Percentiles rank a stretch among this genome's conserved stretches.
Conservation (phyloP, 2,113 vertebrate genomes). For the Engystomops pustulosus region DNA sequence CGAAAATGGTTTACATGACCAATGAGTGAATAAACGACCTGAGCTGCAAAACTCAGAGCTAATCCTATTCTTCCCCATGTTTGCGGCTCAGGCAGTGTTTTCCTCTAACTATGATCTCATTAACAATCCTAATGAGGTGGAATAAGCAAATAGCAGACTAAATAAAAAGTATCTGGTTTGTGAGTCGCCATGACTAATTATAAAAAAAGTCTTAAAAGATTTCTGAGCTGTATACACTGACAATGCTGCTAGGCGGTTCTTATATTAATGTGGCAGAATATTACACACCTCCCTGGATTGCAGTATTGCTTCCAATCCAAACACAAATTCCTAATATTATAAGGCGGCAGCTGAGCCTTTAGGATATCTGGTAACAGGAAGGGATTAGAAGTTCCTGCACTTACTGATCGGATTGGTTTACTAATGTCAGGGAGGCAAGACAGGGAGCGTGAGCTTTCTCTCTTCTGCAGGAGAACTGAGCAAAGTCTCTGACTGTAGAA, state of each 20-base stretch:
- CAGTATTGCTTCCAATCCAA: slow-evolving; percentile 53
- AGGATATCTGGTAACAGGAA: slow-evolving; percentile 52
- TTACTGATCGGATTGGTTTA: slow-evolving; percentile 15
- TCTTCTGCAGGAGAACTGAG: slow-evolving; percentile 50
- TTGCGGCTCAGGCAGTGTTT: too few relatives aligned
- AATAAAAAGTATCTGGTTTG: neutral
- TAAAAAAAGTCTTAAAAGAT: neutral
- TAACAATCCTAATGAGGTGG: neutral
- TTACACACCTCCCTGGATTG: slow-evolving; percentile 51
- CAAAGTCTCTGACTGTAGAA: slow-evolving; percentile 53
- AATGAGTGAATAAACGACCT: too few relatives aligned
- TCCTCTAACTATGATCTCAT: too few relatives aligned
- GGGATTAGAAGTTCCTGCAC: slow-evolving; percentile 50
- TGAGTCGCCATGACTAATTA: neutral
- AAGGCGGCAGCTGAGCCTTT: slow-evolving; percentile 53
- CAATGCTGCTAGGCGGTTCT: slow-evolving; percentile 31
- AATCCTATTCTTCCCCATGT: too few relatives aligned
- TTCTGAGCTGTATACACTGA: neutral
- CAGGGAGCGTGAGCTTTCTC: slow-evolving; percentile 34
- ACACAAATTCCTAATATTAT: slow-evolving; percentile 58
- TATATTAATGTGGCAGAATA: slow-evolving; percentile 39
- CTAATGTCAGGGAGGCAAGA: slow-evolving; percentile 4
- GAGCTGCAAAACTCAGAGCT: too few relatives aligned
- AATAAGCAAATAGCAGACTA: neutral
- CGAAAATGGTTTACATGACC: too few relatives aligned